Base-by-base conservation (phyloP, 53 echinoderm and acorn worm species). In the Crossaster papposus region DNA sequence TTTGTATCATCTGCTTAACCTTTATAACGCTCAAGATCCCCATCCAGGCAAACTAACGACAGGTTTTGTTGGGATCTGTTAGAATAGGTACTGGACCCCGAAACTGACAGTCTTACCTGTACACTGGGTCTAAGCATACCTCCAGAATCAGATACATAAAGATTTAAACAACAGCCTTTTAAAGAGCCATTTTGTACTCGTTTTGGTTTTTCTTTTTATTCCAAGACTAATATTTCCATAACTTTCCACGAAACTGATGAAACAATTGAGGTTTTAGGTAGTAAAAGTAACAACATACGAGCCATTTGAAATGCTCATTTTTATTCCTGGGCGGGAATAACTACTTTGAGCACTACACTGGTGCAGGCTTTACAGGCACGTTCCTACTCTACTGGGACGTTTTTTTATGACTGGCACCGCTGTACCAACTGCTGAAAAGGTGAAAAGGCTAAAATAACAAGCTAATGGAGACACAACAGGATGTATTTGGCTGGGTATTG, bases 381-480 rank as follows among this genome's bases (percentile, higher is more conserved):
- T 58, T 14, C 58, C 2, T 1, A 28, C 68, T 68, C 68, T 23
- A 26, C 10, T 8, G 68, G 68, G 68, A 68, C 68, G 22, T 58
- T 58, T 58, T 55, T 20, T 24, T 68, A 28, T 68, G 28, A 24
- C 68, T 68, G 28, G 20, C 24, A 68, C 68, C 22, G 2, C 0
- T 81, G 81, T 63, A 63, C 81, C n/a, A 81, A 44, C 44, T 9
- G 5, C 0, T 5, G 52, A 20, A 34, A 58, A 50, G 81, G 36
- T 81, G 81, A 81, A 81, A 30, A 4, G 63, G 81, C 81, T 81
- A 81, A 81, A 81, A 81, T 81, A 81, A 81, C 81, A 81, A 81
- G 15, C 81, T 81, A 81, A 81, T 58, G 81, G 81, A 81, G 81
- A 81, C 81, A 58, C 82, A 68, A 50, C 82, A 65, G 82, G 82